phyloP scores from a whole-genome alignment of 1,140 invertebrate species.

The Ceratosolen solmsi region DNA sequence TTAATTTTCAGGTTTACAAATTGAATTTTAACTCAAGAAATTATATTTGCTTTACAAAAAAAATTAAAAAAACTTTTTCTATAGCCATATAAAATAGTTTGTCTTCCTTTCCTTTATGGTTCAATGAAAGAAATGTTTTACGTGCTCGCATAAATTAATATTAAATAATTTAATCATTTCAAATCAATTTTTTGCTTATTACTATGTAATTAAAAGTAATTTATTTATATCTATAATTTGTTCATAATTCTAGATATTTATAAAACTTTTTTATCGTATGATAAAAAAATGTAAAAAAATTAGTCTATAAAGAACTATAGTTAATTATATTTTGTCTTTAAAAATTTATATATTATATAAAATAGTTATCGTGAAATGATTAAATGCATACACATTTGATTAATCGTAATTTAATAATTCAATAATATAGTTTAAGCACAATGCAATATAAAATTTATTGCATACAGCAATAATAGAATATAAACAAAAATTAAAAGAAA shows the following conservation, averaged over 20 bases:
- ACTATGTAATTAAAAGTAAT: too few species aligned
- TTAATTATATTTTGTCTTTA: neutral
- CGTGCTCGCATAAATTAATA: neutral
- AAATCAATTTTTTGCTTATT: neutral
- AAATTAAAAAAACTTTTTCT: too few species aligned
- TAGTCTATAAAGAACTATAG: neutral
- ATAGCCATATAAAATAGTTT: neutral
- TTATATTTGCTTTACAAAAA: neutral
- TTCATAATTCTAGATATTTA: too few species aligned
- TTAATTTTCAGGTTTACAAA: neutral
- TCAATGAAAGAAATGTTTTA: conserved; percentile 47
- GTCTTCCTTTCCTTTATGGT: conserved; percentile 60
- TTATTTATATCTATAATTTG: too few species aligned
- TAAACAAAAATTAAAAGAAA: neutral
- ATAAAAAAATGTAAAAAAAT: neutral
- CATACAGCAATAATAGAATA: neutral
- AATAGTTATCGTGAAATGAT: neutral
- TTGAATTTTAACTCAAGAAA: neutral
- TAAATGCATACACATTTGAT: neutral
- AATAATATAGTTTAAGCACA: neutral
- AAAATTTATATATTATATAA: neutral
- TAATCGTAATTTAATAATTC: neutral
- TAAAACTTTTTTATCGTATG: too few species aligned
- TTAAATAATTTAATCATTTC: neutral
- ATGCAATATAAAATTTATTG: neutral